Conservation (phyloP, 1,140 invertebrate species). For the Branchinecta lynchi region DNA sequence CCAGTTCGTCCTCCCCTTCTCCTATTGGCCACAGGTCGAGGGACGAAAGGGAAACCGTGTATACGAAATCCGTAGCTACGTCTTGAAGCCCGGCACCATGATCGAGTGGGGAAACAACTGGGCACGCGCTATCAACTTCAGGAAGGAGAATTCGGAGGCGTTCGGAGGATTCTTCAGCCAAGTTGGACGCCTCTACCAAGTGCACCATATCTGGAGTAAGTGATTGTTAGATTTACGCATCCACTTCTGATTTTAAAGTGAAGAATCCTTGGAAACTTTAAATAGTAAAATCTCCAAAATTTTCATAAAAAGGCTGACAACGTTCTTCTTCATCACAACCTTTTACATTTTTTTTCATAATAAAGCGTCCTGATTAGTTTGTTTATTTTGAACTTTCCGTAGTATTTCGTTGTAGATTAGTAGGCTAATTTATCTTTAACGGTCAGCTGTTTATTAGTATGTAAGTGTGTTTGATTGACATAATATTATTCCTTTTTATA, state of each 20-base stretch:
- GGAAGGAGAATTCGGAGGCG: constrained; percentile 78
- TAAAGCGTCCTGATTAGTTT: no score
- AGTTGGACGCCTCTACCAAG: constrained; percentile 85
- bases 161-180: constrained; percentile 94
- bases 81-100: constrained; percentile 89
- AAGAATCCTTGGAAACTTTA: no score
- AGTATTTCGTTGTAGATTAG: no score
- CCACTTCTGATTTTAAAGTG: no score
- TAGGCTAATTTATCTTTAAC: no score
- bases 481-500: no score
- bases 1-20: constrained; percentile 70
- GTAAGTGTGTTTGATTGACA: no score
- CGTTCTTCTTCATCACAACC: no score
- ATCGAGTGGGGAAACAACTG: constrained; percentile 99
- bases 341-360: not conserved
- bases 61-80: constrained; percentile 85
- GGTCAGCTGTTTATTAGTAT: no score
- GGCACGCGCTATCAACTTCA: constrained; percentile 81
- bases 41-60: constrained; percentile 58
- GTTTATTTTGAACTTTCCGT: no score
- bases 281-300: no score
- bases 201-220: constrained; percentile 97
- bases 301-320: no score
- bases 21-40: constrained; percentile 40
- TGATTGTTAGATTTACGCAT: not conserved